Percentiles rank a stretch among this genome's conserved stretches.
phyloP scores from a whole-genome alignment of 2,113 vertebrate species.

The Pelodiscus sinensis region DNA sequence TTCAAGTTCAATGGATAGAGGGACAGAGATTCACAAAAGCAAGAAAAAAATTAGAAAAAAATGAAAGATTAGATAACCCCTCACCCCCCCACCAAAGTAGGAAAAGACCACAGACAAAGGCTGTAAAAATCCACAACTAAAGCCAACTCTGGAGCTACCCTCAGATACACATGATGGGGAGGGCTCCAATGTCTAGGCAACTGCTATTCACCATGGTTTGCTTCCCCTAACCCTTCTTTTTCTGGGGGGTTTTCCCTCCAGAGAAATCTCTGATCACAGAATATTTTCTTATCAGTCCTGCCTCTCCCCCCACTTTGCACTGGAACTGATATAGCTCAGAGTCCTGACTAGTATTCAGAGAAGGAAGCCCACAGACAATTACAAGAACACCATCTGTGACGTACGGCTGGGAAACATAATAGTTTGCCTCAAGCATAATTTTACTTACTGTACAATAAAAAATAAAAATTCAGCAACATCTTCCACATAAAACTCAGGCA shows the following conservation, averaged over 20 bases:
- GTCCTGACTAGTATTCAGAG: not conserved
- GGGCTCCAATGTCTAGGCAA: not conserved
- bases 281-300: not conserved
- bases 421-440: not conserved
- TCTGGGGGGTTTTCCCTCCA: not conserved
- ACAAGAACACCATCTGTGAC: not conserved
- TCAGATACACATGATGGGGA: not conserved
- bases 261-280: not conserved
- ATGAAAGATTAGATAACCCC: not conserved
- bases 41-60: not conserved
- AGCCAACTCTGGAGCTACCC: not conserved
- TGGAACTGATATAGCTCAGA: not conserved
- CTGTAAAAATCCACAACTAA: not conserved
- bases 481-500: conserved; percentile 99
- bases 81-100: not conserved
- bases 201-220: not conserved
- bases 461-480: conserved; percentile 99
- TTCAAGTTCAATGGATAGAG: not conserved
- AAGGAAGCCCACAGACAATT: not conserved
- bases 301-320: not conserved
- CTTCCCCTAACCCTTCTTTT: not conserved
- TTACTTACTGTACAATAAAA: conserved; percentile 99
- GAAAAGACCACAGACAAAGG: not conserved
- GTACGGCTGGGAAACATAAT: not conserved
- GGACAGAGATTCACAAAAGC: not conserved